Evolutionary conservation across 2,113 vertebrate species (phyloP).

Genomic region (Paramormyrops kingsleyae): DNA sequence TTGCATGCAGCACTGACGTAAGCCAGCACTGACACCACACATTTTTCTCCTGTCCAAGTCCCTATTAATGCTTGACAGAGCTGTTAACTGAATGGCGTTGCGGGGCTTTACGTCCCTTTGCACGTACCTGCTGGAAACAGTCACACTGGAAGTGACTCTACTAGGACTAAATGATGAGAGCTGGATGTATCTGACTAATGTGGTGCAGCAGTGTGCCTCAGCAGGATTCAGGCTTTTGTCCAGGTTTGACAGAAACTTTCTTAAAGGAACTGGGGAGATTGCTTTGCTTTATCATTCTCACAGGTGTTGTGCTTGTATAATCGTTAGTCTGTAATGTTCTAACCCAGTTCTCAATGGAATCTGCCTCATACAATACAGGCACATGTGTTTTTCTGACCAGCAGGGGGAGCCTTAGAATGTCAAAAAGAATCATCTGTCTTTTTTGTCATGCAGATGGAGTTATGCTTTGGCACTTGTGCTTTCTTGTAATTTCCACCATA

Average conservation of each 20-base stretch:
- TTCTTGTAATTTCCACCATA: not conserved
- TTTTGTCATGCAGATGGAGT: not conserved
- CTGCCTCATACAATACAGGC: not conserved
- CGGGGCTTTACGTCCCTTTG: not conserved
- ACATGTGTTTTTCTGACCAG: constrained; percentile 19
- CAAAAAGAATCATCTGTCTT: not conserved
- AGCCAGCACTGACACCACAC: not conserved
- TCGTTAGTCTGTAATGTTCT: not conserved
- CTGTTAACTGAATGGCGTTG: not conserved
- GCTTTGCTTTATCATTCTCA: not conserved
- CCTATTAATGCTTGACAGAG: not conserved
- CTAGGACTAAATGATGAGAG: not conserved
- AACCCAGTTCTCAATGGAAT: not conserved
- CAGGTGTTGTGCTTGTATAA: not conserved
- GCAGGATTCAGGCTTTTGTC: not conserved
- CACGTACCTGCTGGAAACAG: not conserved
- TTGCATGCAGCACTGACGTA: not conserved
- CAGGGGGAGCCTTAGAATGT: constrained; percentile 37
- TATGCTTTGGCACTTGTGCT: not conserved
- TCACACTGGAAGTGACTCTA: not conserved
- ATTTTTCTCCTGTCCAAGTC: not conserved
- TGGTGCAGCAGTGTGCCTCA: not conserved
- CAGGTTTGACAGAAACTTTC: not conserved
- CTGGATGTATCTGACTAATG: not conserved
- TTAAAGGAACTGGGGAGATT: not conserved